A percentile compares a stretch with the other conserved stretches of the same genome.
These are phyloP conservation scores for Setophaga kirtlandii DNA, from an alignment of 2,113 vertebrate genomes.

Conservation along the genomic window DNA sequence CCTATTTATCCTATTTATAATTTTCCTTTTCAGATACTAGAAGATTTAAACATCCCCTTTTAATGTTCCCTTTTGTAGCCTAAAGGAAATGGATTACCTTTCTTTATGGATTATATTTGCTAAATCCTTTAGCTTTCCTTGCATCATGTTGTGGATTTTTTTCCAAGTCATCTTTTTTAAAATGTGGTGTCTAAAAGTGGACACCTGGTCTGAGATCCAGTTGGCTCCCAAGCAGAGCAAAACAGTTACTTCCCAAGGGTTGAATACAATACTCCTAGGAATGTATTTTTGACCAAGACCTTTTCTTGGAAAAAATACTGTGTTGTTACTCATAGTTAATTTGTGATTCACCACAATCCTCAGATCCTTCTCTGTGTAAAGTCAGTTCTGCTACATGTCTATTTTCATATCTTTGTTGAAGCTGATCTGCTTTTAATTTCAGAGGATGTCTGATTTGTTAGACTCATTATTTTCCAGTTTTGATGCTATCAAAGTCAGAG, in stretches of 20 bases:
- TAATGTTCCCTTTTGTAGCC: background rate
- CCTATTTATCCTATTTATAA: background rate
- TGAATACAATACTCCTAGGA: background rate
- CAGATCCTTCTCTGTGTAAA: background rate
- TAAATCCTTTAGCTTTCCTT: background rate
- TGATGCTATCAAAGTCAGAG: background rate
- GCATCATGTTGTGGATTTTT: background rate
- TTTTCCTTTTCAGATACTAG: background rate
- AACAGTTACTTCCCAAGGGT: background rate
- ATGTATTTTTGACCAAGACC: background rate
- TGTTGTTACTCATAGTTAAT: background rate
- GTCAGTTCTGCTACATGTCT: background rate
- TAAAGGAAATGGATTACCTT: background rate
- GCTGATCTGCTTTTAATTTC: slow-evolving; percentile 11
- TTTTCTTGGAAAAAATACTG: background rate
- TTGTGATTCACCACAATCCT: slow-evolving; percentile 1
- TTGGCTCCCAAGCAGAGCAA: background rate
- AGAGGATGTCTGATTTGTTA: background rate
- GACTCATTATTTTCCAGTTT: background rate
- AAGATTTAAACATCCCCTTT: background rate
- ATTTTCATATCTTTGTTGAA: background rate
- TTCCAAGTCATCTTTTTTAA: background rate
- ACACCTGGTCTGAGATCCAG: background rate
- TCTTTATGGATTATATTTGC: background rate
- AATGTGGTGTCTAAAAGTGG: background rate